Conservation (phyloP, 2,113 vertebrate species). For the Brachypodius melanocephalos region DNA sequence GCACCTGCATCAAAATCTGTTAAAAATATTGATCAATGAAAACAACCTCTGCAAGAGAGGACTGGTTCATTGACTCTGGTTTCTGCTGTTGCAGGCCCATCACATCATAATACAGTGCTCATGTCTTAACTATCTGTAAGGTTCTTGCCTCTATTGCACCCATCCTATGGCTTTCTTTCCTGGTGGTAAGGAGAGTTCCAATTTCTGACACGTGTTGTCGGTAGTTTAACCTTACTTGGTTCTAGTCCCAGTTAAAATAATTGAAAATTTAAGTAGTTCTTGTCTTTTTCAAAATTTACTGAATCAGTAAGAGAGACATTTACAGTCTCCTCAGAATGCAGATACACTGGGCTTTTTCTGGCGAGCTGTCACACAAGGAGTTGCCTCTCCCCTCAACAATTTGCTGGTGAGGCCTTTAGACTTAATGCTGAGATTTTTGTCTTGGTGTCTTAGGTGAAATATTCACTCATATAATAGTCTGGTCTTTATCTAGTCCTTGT, state of each 20-base stretch:
- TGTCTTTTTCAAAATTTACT: neutral
- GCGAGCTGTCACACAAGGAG: accelerated
- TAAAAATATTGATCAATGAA: neutral
- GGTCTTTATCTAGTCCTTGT: neutral
- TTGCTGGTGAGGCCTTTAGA: neutral
- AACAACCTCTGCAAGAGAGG: neutral
- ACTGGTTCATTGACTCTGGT: neutral
- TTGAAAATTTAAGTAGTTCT: neutral
- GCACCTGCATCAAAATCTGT: neutral
- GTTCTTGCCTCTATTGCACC: neutral
- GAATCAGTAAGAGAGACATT: neutral
- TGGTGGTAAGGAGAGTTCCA: neutral
- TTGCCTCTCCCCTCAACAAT: neutral
- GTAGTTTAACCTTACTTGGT: neutral
- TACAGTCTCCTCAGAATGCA: neutral
- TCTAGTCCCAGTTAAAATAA: neutral
- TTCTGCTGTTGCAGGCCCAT: neutral
- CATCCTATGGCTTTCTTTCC: neutral
- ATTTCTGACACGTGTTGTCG: neutral
- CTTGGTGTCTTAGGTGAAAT: neutral
- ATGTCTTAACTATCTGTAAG: neutral
- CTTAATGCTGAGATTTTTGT: neutral
- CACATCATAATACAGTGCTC: neutral
- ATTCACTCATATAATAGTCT: neutral
- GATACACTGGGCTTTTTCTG: neutral